Conservation (phyloP, 2,888 invertebrate species). For the Agrochola lota region DNA sequence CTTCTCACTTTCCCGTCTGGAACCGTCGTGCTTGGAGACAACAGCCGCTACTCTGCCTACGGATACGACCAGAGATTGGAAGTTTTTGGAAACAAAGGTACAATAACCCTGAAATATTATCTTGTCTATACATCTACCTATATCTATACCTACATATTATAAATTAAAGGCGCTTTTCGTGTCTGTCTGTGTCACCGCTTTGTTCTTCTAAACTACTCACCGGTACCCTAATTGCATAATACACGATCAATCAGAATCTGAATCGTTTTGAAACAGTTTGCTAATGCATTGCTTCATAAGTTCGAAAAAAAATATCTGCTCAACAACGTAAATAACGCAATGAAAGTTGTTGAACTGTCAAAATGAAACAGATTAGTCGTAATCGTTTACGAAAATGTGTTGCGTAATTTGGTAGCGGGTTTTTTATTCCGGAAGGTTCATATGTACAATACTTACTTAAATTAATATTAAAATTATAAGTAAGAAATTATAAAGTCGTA, state of each 20-base stretch:
- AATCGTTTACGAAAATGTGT: too few relatives aligned
- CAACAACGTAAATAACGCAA: too few relatives aligned
- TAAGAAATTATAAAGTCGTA: not conserved
- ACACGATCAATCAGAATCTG: too few relatives aligned
- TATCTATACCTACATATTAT: too few relatives aligned
- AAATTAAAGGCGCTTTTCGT: not conserved
- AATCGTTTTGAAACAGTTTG: too few relatives aligned
- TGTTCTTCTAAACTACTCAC: not conserved
- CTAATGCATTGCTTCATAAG: too few relatives aligned
- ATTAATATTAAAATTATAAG: too few relatives aligned
- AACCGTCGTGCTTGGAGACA: slow-evolving; percentile 91
- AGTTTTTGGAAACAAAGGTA: slow-evolving; percentile 91
- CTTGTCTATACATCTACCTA: too few relatives aligned
- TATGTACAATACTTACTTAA: not conserved
- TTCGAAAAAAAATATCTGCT: too few relatives aligned
- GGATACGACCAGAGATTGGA: slow-evolving; percentile 93
- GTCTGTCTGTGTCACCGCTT: not conserved
- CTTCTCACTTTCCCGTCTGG: slow-evolving; percentile 92
- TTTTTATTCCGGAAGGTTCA: not conserved
- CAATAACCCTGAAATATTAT: not conserved
- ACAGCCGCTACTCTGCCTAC: slow-evolving; percentile 91
- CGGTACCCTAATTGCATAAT: too few relatives aligned
- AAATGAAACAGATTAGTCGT: too few relatives aligned
- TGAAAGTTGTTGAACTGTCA: too few relatives aligned
- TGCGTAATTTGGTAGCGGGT: not conserved